phyloP scores from a whole-genome alignment of 2,113 vertebrate species.

The Castor canadensis region DNA sequence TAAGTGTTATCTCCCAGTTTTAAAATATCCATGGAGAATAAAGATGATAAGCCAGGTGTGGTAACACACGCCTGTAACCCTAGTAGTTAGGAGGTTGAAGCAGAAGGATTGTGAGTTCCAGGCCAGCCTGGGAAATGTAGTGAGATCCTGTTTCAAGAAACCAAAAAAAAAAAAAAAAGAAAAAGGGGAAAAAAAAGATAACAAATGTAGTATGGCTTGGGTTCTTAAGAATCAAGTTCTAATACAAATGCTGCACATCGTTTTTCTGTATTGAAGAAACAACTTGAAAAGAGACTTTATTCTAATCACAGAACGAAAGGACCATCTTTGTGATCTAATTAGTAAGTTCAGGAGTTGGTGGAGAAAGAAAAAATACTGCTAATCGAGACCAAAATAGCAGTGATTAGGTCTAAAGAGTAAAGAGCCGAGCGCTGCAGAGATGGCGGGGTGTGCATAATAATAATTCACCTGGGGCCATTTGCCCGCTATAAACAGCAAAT shows the following conservation, averaged over 20 bases:
- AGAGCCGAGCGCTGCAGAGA: background rate
- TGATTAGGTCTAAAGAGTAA: constrained; percentile 52
- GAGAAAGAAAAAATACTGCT: constrained; percentile 37
- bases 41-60: background rate
- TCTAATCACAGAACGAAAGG: background rate
- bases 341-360: constrained; percentile 61
- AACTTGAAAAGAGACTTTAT: background rate
- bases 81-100: too few relatives aligned
- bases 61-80: too few relatives aligned
- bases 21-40: background rate
- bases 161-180: too few relatives aligned
- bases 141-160: too few relatives aligned
- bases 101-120: too few relatives aligned
- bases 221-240: constrained; percentile 7
- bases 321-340: constrained; percentile 48
- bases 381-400: constrained; percentile 58
- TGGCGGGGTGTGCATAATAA: constrained; percentile 40
- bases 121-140: too few relatives aligned
- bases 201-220: background rate
- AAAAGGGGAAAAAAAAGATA: background rate
- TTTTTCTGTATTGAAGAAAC: constrained; percentile 20
- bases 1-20: background rate
- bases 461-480: constrained; percentile 58
- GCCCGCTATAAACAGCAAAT: constrained; percentile 65
- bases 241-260: background rate